These are phyloP conservation scores for Nemurella pictetii DNA, from an alignment of 2,888 invertebrate species.

Conservation along the genomic window DNA sequence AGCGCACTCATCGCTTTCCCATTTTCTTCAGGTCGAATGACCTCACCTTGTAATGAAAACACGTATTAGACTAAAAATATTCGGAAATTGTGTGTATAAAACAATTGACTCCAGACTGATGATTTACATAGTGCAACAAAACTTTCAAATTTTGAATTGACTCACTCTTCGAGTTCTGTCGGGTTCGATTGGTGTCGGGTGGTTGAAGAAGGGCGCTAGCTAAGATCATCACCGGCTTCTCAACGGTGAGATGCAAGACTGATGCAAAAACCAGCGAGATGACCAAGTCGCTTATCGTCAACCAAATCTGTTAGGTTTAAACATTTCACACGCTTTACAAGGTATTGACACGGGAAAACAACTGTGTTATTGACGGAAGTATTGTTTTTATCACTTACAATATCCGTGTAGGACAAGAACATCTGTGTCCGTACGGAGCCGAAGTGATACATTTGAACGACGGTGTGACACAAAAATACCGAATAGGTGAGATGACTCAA, in stretches of 20 bases:
- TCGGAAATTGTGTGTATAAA: too few species aligned
- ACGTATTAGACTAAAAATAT: too few species aligned
- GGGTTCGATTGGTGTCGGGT: not conserved
- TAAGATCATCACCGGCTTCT: slow-evolving; percentile 9
- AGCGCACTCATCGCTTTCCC: not conserved
- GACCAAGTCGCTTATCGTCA: not conserved
- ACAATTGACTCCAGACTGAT: too few species aligned
- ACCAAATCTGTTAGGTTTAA: slow-evolving; percentile 16
- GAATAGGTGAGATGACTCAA: slow-evolving; percentile 28
- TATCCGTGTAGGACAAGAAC: not conserved
- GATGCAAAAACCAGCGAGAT: not conserved
- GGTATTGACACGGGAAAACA: not conserved
- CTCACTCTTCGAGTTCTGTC: not conserved
- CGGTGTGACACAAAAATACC: slow-evolving; percentile 24
- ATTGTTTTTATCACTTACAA: not conserved
- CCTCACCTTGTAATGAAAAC: not conserved
- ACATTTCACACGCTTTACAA: not conserved
- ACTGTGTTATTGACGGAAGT: not conserved
- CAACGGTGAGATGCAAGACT: slow-evolving; percentile 4
- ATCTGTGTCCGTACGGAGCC: not conserved
- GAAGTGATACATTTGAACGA: slow-evolving; percentile 22
- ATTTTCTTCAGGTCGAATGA: not conserved
- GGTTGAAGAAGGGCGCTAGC: not conserved
- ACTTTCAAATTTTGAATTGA: not conserved
- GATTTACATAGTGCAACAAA: not conserved